A percentile compares a stretch with the other conserved stretches of the same genome.
Conservation (phyloP, 2,888 invertebrate species). For the Nomada lathburiana region DNA sequence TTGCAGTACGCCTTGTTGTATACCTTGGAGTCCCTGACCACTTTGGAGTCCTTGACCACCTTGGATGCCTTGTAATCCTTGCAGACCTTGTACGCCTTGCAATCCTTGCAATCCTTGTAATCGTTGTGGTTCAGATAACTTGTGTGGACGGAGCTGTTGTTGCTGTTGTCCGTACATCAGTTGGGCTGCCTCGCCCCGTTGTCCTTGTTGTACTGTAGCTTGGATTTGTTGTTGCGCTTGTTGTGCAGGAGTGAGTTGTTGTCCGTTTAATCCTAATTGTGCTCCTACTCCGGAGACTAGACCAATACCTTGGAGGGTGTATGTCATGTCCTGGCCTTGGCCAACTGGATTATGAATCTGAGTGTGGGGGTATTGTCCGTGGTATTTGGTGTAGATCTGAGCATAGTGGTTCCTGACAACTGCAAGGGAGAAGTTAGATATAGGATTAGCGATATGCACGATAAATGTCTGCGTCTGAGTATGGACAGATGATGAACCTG, state of each 20-base stretch:
- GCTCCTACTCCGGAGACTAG: slow-evolving; percentile 8
- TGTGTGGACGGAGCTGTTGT: slow-evolving; percentile 17
- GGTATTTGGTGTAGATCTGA: slow-evolving; percentile 53
- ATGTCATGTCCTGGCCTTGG: slow-evolving; percentile 35
- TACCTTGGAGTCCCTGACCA: slow-evolving; percentile 11
- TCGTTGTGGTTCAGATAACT: neutral
- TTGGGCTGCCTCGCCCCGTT: slow-evolving; percentile 29
- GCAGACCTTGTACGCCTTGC: neutral
- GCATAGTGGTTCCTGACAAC: slow-evolving; percentile 54
- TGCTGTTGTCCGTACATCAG: slow-evolving; percentile 36
- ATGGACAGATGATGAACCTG: slow-evolving; percentile 16
- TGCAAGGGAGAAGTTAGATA: slow-evolving; percentile 44
- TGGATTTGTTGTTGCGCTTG: slow-evolving; percentile 44
- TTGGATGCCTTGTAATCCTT: neutral
- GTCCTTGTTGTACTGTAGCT: slow-evolving; percentile 14
- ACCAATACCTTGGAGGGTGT: slow-evolving; percentile 37
- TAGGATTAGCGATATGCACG: neutral
- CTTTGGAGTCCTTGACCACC: slow-evolving; percentile 11
- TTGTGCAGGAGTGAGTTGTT: slow-evolving; percentile 28
- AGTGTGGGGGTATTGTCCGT: slow-evolving; percentile 53
- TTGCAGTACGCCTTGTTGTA: neutral
- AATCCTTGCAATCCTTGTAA: neutral
- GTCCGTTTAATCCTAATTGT: slow-evolving; percentile 6
- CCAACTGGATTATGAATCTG: slow-evolving; percentile 59
- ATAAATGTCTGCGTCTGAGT: neutral